These are phyloP conservation scores for Scaptomyza parva DNA, from an alignment of 2,888 invertebrate species.

Conservation along the genomic window DNA sequence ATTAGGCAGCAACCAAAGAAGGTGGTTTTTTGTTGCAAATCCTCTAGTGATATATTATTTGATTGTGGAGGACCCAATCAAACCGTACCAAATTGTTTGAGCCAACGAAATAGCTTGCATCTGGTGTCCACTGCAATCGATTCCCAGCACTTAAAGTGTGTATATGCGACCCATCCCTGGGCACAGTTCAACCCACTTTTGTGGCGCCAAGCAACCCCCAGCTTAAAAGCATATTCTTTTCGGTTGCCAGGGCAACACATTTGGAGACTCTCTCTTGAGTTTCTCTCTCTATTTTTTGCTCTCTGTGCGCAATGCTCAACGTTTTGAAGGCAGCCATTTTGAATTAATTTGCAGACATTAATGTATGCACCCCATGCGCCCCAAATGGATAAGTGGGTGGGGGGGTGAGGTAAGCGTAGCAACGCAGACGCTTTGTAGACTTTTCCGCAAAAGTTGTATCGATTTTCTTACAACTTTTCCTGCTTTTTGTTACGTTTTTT, in stretches of 20 bases:
- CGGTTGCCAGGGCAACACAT: constrained; percentile 56
- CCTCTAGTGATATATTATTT: background rate
- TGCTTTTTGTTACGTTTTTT: too few species aligned
- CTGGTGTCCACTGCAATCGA: constrained; percentile 76
- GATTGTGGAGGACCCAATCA: constrained; percentile 60
- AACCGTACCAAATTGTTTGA: constrained; percentile 37
- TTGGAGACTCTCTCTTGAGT: constrained; percentile 56
- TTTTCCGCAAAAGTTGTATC: constrained; percentile 55
- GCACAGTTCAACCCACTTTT: constrained; percentile 18
- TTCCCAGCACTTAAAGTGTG: constrained; percentile 56
- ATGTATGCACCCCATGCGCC: constrained; percentile 26
- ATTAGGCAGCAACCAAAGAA: constrained; percentile 26
- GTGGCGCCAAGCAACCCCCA: constrained; percentile 55
- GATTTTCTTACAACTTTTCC: constrained; percentile 69
- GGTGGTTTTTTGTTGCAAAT: constrained; percentile 38
- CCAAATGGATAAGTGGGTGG: background rate
- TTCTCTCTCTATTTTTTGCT: constrained; percentile 9
- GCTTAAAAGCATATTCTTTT: background rate
- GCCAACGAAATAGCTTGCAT: constrained; percentile 80
- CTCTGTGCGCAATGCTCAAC: constrained; percentile 46
- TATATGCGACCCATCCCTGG: background rate
- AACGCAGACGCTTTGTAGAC: constrained; percentile 67
- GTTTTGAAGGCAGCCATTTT: constrained; percentile 70
- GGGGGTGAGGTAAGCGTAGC: constrained; percentile 4
- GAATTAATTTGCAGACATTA: constrained; percentile 66